Conservation (phyloP, 2,888 invertebrate species). For the Hymenopus coronatus region DNA sequence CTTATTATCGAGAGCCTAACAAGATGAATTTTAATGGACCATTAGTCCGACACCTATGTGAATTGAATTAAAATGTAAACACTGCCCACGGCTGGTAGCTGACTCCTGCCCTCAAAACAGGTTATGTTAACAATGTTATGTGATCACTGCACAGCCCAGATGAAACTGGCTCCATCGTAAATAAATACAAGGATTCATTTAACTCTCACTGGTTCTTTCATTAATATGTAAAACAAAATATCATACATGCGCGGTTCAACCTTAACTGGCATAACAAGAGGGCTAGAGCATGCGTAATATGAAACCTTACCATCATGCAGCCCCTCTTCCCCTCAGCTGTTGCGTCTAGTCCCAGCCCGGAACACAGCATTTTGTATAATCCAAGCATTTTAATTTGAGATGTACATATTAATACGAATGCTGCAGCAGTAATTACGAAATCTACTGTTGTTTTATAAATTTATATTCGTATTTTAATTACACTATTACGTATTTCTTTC, state of each 20-base stretch:
- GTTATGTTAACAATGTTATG: not conserved
- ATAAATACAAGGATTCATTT: not conserved
- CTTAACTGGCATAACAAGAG: not conserved
- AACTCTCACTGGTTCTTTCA: not conserved
- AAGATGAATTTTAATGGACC: not conserved
- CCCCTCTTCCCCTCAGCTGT: too few relatives aligned
- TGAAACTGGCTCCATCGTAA: not conserved
- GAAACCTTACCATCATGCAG: not conserved
- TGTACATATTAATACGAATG: too few relatives aligned
- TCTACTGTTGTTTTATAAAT: too few relatives aligned
- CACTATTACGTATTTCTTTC: too few relatives aligned
- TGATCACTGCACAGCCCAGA: not conserved
- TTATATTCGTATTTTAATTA: too few relatives aligned
- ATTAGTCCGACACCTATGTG: not conserved
- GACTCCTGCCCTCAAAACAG: not conserved
- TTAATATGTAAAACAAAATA: not conserved
- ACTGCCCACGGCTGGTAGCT: not conserved
- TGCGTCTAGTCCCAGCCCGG: too few relatives aligned
- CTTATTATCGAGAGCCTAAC: not conserved
- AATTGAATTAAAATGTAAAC: not conserved
- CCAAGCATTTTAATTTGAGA: too few relatives aligned
- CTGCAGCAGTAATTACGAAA: too few relatives aligned
- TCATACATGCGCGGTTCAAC: not conserved
- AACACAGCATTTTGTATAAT: too few relatives aligned
- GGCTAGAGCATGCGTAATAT: not conserved